phyloP scores from a whole-genome alignment of 2,888 invertebrate genomes.

The Camptogramma bilineatum region DNA sequence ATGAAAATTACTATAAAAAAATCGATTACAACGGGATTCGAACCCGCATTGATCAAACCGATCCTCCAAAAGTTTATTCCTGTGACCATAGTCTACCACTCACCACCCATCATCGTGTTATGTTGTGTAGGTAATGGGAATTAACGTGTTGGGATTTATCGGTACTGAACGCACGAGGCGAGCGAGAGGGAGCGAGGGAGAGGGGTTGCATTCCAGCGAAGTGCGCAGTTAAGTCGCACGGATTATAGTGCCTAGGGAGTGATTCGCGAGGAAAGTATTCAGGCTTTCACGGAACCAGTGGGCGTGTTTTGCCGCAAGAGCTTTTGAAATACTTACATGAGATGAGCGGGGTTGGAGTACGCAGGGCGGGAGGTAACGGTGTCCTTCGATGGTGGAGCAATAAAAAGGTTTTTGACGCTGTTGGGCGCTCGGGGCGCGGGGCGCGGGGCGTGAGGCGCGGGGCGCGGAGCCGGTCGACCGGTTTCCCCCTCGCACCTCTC shows the following conservation, averaged over 20 bases:
- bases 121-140: no score
- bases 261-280: background rate
- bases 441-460: constrained; percentile 43
- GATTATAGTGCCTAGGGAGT: constrained; percentile 14
- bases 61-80: no score
- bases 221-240: no score
- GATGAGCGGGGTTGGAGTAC: background rate
- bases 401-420: constrained; percentile 70
- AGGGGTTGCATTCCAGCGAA: no score
- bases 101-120: no score
- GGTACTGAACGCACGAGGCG: no score
- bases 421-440: constrained; percentile 22
- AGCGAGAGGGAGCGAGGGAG: no score
- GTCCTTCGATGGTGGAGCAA: constrained; percentile 62
- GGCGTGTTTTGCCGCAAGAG: background rate
- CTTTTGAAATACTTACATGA: background rate
- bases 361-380: constrained; percentile 41
- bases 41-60: no score
- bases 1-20: no score
- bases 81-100: no score
- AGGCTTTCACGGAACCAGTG: background rate
- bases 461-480: constrained; percentile 52
- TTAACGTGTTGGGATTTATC: no score
- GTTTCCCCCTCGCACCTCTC: constrained; percentile 47
- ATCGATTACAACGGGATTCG: no score